Base-by-base conservation (phyloP, 2,797 vertebrate species). In the Epinephelus malabaricus region DNA sequence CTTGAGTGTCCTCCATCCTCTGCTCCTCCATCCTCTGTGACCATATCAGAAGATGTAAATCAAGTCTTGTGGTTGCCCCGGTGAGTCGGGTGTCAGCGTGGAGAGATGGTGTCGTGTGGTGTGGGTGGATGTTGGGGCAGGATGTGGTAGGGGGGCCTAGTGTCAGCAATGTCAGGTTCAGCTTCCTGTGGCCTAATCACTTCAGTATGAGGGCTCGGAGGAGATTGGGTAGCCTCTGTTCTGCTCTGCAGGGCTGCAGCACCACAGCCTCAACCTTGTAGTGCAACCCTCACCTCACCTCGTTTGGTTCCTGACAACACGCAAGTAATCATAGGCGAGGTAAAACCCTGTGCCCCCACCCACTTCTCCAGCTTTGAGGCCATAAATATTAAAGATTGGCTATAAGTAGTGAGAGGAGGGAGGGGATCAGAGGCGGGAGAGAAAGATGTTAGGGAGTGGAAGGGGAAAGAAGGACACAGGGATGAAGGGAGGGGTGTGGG, bases 151-250 rank as follows among this genome's bases (percentile, higher is more conserved):
- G 76, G 92, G 92, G 83, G 93, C 86, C 89, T 94, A 78, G 93
- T 96, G 96, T 97, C 96, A 95, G 90, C 92, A 90, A 93, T 92
- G 95, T 96, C 96, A 96, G 95, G 88, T 96, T 95, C 89, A 88
- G 93, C 94, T 97, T 97, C 96, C 96, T 96, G 95, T 93, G 82
- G 91, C 89, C 87, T 96, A 97, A 97, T 97, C 94, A 96, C 88
- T 96, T 95, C 96, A 96, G 82, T 86, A 94, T 97, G 95, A 90
- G 77, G 87, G 90, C 83, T 90, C 45, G 18, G 53, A 86, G 85
- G 87, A 88, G 91, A 87, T 87, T 88, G 85, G 90, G 72, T 58
- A 81, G 81, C 84, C 88, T 84, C 76, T 79, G 55, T 73, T 82
- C 73, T 56, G 65, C 85, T 81, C 73, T 21, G 68, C 72, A 23